Evolutionary conservation across 2,888 invertebrate species (phyloP), one percentile per base, ranked within the genome.

Genomic region (Eremobia ochroleuca): DNA sequence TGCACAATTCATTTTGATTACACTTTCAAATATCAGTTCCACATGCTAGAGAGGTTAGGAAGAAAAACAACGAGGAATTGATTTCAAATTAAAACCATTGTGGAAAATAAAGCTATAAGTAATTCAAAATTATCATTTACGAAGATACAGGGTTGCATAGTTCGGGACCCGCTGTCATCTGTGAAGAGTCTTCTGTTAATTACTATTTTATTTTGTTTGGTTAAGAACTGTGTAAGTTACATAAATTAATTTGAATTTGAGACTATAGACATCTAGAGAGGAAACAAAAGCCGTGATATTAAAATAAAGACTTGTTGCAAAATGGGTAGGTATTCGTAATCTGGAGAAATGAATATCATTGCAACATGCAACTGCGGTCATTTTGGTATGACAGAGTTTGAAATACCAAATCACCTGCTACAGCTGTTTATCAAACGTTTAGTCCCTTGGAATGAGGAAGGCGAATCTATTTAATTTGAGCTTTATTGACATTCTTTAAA

Each of bases 401-500:
- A 79, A 84, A 65, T 69, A 70, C 43, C 31, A 40, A 9, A 11
- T n/a, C 73, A 62, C 69, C 73, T 84, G 73, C 15, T 31, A 4
- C 18, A 55, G 0, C 34, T 67, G 25, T 79, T 49, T 49, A 61
- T 58, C 65, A 84, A 83, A 1, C 28, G 4, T 21, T 11, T 74
- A 79, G 84, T 58, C 15, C 43, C 4, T 67, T 31, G 58, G 55
- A 70, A 85, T 71, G 58, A 43, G 82, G 71, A 85, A 81, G 59
- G 0, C 0, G 0, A 69, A 31, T 31, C 13, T n/a, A 28, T 61
- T 34, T 40, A 21, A 37, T 31, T 15, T 18, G 2, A 28, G 15
- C 28, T 43, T 73, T 55, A 66, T 46, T 40, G 34, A 31, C 31
- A 67, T 65, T 25, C 0, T 31, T 69, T 28, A 8, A 68, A 37